Evolutionary conservation across 64 coral and sea anemone genomes (phyloP), one percentile per base, ranked within the genome.

Genomic region (Astreopora myriophthalma): DNA sequence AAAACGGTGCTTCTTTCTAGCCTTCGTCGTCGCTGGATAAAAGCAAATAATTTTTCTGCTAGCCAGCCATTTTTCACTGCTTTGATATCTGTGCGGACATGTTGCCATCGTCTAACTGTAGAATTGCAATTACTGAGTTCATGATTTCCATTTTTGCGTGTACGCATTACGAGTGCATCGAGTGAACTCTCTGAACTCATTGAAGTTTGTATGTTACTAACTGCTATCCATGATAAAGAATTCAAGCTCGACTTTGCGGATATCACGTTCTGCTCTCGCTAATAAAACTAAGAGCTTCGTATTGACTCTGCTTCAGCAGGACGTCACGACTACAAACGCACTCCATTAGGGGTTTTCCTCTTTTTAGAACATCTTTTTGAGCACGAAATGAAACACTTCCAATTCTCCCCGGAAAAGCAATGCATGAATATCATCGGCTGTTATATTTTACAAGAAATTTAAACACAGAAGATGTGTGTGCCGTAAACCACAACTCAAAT

Each of bases 101-200:
- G 70, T 35, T 73, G 8, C 22, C 19, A 16, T 70, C 10, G 16
- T 73, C 70, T 12, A 37, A 37, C 11, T 33, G 13, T 13, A 8
- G 27, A 70, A 70, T 31, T 26, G 32, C 13, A 33, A 33, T 12
- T 12, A 13, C 16, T 34, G 31, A 62, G 16, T 35, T 12, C 16
- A 9, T 22, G 49, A 48, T 60, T 34, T 80, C 8, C 51, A 20
- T 37, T 83, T 83, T 65, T 83, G 55, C 79, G 58, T 83, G 52
- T 23, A 83, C 31, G 23, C 36, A 24, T 9, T 33, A 38, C 22
- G 38, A 64, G 33, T 39, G 57, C 35, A 34, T 64, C 65, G 44
- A 48, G 39, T n/a, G 8, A 60, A 48, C 49, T 64, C 79, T 34
- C 6, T 83, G 10, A 64, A 11, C 14, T 22, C 3, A 78, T 30